Percentiles rank a stretch among this genome's conserved stretches.
Conservation (phyloP, 2,113 vertebrate genomes). For the Tragelaphus scriptus region DNA sequence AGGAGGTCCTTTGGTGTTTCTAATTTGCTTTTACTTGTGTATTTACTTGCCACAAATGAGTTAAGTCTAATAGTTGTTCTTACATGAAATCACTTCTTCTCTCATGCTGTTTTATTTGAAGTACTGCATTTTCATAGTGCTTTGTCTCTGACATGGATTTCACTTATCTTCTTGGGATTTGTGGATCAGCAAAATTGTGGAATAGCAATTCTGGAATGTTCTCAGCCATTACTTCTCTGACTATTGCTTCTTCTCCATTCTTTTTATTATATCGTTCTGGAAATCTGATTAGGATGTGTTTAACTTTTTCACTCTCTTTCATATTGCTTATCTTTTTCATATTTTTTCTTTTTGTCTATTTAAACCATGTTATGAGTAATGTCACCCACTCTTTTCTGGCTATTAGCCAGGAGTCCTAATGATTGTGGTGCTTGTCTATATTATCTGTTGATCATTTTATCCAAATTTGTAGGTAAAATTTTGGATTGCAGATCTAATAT, state of each 20-base stretch:
- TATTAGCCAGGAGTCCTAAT: neutral
- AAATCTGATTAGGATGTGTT: neutral
- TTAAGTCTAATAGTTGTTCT: neutral
- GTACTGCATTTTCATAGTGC: neutral
- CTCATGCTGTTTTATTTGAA: neutral
- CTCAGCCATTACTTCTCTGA: slow-evolving; percentile 7
- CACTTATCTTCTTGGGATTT: neutral
- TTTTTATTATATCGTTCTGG: neutral
- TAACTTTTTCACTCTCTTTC: neutral
- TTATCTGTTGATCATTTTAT: neutral
- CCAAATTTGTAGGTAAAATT: neutral
- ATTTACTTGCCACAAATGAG: neutral
- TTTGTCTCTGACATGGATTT: neutral
- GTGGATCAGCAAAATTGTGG: neutral
- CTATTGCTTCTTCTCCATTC: neutral
- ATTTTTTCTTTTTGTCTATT: neutral
- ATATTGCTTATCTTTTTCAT: neutral
- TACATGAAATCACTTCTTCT: neutral
- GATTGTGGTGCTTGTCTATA: neutral
- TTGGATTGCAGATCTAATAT: slow-evolving; percentile 3
- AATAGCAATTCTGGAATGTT: neutral
- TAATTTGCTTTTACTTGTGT: neutral
- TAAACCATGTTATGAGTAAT: neutral
- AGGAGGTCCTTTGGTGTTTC: neutral
- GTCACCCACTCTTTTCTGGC: neutral